Percentiles rank a stretch among this genome's conserved stretches.
Conservation (phyloP, 2,797 vertebrate species). For the Hippoglossus hippoglossus region DNA sequence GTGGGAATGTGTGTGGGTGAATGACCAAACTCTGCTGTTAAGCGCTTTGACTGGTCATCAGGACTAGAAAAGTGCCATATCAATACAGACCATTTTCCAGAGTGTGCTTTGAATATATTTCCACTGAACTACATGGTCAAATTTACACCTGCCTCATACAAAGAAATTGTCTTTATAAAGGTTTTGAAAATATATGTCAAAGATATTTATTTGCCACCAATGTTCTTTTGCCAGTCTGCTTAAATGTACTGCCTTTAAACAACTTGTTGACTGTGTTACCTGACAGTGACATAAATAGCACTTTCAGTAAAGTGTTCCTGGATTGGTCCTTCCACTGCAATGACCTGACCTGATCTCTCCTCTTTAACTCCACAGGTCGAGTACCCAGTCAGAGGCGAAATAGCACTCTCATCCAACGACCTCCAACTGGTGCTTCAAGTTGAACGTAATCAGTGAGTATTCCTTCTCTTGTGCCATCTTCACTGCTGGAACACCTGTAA, state of each 20-base stretch:
- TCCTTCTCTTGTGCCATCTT: background rate
- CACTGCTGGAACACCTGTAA: conserved; percentile 3
- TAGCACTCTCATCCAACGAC: conserved; percentile 78
- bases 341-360: conserved; percentile 37
- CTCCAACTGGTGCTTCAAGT: conserved; percentile 83
- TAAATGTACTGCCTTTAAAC: background rate
- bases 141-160: too few relatives aligned
- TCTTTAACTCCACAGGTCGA: conserved; percentile 65
- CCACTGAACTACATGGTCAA: too few relatives aligned
- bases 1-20: too few relatives aligned
- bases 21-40: too few relatives aligned
- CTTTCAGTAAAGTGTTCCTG: background rate
- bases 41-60: too few relatives aligned
- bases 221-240: too few relatives aligned
- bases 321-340: background rate
- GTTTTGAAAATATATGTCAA: too few relatives aligned
- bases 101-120: too few relatives aligned
- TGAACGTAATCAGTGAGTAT: conserved; percentile 84
- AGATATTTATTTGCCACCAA: too few relatives aligned
- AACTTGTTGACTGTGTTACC: background rate
- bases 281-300: background rate
- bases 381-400: conserved; percentile 79
- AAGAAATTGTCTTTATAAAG: too few relatives aligned
- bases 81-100: too few relatives aligned
- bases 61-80: too few relatives aligned